phyloP scores from a whole-genome alignment of 2,113 vertebrate genomes.

The Ageneiosus marmoratus region DNA sequence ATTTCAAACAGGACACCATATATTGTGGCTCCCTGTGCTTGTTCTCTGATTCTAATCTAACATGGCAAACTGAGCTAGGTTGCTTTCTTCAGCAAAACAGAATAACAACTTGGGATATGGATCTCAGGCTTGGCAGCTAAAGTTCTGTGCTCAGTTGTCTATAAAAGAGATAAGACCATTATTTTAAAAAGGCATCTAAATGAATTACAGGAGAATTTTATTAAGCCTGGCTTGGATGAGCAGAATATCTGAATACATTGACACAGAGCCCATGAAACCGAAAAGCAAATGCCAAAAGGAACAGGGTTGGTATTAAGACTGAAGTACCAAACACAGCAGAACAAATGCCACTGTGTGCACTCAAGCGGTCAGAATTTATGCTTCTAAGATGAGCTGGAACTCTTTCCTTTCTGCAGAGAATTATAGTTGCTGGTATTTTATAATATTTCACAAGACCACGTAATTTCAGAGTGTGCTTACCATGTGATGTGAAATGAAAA shows the following conservation, averaged over 20 bases:
- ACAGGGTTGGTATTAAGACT: conserved; percentile 42
- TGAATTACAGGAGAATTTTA: not conserved
- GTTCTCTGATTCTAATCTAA: conserved; percentile 69
- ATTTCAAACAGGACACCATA: conserved; percentile 70
- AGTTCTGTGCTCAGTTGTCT: conserved; percentile 54
- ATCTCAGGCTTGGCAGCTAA: conserved; percentile 63
- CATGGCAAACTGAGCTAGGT: conserved; percentile 68
- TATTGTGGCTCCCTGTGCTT: conserved; percentile 69
- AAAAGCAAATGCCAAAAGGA: conserved; percentile 40
- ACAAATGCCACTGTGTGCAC: conserved; percentile 61
- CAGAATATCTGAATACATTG: conserved; percentile 30
- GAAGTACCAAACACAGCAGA: conserved; percentile 37
- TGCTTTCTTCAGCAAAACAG: conserved; percentile 73
- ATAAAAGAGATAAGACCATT: conserved; percentile 55
- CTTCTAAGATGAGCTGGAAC: conserved; percentile 57
- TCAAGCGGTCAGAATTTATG: conserved; percentile 63
- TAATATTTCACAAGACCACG: conserved; percentile 28
- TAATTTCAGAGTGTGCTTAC: conserved; percentile 29
- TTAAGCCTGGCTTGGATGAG: conserved; percentile 11
- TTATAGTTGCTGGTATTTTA: conserved; percentile 54
- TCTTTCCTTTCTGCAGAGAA: conserved; percentile 52
- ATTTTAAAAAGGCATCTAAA: too few relatives aligned
- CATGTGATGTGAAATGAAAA: conserved; percentile 31
- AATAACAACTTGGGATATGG: conserved; percentile 68
- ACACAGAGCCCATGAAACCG: conserved; percentile 31